Conservation (phyloP, 2,797 vertebrate species). For the Sebastes kiyomatsui region DNA sequence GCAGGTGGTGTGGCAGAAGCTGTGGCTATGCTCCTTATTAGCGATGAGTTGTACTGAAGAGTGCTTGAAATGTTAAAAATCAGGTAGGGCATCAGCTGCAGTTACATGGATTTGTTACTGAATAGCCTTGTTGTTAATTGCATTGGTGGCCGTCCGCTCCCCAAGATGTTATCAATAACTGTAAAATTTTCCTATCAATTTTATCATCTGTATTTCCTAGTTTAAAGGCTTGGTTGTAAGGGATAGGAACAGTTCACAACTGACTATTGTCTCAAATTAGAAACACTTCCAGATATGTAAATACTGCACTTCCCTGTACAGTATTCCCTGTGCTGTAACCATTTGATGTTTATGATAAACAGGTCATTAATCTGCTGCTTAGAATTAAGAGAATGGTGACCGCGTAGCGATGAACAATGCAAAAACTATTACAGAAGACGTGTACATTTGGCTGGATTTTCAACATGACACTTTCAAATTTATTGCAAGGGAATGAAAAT, state of each 20-base stretch:
- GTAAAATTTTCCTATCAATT: not conserved
- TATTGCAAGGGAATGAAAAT: not conserved
- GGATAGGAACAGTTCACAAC: not conserved
- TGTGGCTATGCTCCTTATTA: constrained; percentile 3
- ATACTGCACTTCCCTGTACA: not conserved
- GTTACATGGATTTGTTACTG: not conserved
- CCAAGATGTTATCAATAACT: not conserved
- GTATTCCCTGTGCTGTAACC: not conserved
- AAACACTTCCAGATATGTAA: not conserved
- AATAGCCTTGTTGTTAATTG: not conserved
- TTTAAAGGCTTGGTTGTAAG: not conserved
- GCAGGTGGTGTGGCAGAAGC: constrained; percentile 25
- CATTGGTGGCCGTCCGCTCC: too few species aligned
- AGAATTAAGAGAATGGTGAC: too few species aligned
- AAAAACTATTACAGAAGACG: not conserved
- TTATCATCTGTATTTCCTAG: not conserved
- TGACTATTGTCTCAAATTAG: not conserved
- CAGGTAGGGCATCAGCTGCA: not conserved
- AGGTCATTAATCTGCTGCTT: not conserved
- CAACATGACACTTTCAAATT: not conserved
- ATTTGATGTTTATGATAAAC: not conserved
- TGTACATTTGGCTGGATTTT: not conserved
- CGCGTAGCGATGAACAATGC: not conserved
- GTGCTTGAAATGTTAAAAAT: not conserved
- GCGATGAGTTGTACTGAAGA: not conserved